These are phyloP conservation scores for Indicator indicator DNA, from an alignment of 2,113 vertebrate species.

Conservation along the genomic window DNA sequence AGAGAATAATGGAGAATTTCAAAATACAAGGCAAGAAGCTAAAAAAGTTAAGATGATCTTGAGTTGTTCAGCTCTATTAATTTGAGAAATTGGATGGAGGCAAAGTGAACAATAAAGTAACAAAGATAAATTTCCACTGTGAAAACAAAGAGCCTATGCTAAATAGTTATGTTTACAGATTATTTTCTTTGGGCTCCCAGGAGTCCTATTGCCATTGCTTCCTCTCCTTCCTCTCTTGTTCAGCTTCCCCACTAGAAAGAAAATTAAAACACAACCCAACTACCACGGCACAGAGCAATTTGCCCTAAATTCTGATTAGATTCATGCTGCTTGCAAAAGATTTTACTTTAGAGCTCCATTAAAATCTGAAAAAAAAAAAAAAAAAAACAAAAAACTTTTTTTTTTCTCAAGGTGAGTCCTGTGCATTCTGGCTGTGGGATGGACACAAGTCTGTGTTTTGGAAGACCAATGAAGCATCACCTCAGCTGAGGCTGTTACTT, in stretches of 20 bases:
- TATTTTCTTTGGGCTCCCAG: not conserved
- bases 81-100: constrained; percentile 40
- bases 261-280: constrained; percentile 27
- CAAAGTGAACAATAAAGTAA: constrained; percentile 19
- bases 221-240: constrained; percentile 46
- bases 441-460: not conserved
- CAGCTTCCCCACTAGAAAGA: constrained; percentile 38
- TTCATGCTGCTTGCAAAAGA: not conserved
- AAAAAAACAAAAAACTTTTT: no score
- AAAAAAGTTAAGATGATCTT: constrained; percentile 33
- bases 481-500: constrained; percentile 11
- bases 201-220: constrained; percentile 4
- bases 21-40: not conserved
- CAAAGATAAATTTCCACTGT: constrained; percentile 21
- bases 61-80: constrained; percentile 51
- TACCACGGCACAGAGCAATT: constrained; percentile 20
- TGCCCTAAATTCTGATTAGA: constrained; percentile 34
- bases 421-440: not conserved
- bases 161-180: not conserved
- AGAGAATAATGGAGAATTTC: constrained; percentile 24
- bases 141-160: constrained; percentile 24
- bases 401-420: not conserved
- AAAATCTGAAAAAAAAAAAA: constrained; percentile 12
- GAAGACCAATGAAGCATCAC: not conserved
- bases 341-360: not conserved